Evolutionary conservation across 2,888 invertebrate genomes (phyloP), one percentile per base, ranked within the genome.

Genomic region (Ashinkailepas kermadecensis): DNA sequence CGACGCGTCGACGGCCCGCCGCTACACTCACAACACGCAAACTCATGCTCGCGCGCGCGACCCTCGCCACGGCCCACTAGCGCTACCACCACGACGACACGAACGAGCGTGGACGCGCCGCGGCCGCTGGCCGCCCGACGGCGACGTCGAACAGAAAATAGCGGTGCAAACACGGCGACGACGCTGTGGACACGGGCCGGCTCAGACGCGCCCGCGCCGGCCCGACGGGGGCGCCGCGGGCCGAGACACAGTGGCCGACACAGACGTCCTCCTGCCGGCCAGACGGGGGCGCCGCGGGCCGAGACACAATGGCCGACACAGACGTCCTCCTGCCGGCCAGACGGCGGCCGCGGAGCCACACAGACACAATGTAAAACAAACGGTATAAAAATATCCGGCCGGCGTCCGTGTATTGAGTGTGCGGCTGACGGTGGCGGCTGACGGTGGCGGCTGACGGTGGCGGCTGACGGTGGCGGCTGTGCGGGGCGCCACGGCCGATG

Each of bases 291-390:
- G 65, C 65, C 9, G 10, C 58, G 58, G 58, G 58, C 58, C 58
- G n/a, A n/a, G n/a, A n/a, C n/a, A n/a, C n/a, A n/a, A n/a, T n/a
- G n/a, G n/a, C n/a, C n/a, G 7, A n/a, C 21, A 59, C 59, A 59
- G 39, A 10, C 39, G 15, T 2, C 39, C 39, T 39, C 4, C 39
- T 13, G 39, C 39, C 70, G 15, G 70, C 39, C 12, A 39, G 70
- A 11, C 70, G 70, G 8, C 39, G 39, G 39, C 39, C 39, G 39
- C 2, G 39, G 39, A 4, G 39, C 39, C 2, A 39, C 39, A 39
- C 39, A 18, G 13, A 65, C n/a, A 65, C 70, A 25, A 70, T 70
- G 70, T 70, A 70, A 70, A 70, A 70, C 70, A 25, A 70, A 70
- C 70, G 39, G 70, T 70, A 70, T 70, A 70, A 70, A 70, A 70